A percentile compares a stretch with the other conserved stretches of the same genome.
phyloP scores from a whole-genome alignment of 2,113 vertebrate genomes.

The Pterocles burchelli region DNA sequence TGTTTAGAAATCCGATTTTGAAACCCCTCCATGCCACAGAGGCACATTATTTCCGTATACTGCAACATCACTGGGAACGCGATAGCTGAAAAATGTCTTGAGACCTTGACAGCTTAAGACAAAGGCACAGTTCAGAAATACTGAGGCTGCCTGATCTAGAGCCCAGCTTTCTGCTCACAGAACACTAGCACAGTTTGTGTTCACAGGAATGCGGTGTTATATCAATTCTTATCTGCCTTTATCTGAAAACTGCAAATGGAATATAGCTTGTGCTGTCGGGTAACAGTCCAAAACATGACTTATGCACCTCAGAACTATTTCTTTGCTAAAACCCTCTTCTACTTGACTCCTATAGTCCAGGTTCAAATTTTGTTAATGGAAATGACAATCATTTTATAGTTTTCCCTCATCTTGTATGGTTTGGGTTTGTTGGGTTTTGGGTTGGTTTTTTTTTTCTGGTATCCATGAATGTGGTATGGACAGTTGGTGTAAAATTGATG shows the following conservation, averaged over 20 bases:
- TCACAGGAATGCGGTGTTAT: background rate
- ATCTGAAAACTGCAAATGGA: constrained; percentile 28
- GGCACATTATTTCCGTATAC: background rate
- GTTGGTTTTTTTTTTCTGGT: background rate
- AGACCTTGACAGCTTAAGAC: background rate
- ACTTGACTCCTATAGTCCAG: background rate
- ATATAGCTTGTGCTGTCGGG: background rate
- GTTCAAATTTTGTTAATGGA: background rate
- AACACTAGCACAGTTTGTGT: background rate
- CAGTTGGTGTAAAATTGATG: background rate
- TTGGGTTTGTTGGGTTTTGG: background rate
- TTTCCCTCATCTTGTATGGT: background rate
- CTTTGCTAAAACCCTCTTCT: background rate
- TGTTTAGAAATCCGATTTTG: background rate
- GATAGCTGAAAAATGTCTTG: background rate
- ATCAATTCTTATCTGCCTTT: background rate
- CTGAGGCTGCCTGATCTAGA: background rate
- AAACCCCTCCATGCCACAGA: background rate
- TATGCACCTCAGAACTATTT: background rate
- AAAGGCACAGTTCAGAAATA: background rate
- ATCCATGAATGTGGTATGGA: background rate
- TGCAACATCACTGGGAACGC: background rate
- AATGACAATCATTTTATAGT: background rate
- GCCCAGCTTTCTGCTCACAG: background rate
- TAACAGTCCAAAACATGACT: background rate